Evolutionary conservation across 2,888 invertebrate species (phyloP).

Genomic region (Catocala sponsa): DNA sequence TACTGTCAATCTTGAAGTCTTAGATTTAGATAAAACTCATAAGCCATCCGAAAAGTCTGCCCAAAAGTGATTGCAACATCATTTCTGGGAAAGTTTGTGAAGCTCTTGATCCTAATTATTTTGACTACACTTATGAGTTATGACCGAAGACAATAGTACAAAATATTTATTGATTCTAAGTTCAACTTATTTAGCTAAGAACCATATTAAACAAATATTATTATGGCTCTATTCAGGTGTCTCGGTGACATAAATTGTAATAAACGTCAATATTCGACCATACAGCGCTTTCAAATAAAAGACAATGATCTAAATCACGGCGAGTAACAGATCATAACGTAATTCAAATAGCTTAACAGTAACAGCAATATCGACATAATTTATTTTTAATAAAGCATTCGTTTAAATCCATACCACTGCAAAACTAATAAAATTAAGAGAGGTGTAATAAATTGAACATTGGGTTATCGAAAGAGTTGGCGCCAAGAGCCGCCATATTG

Average conservation of each 20-base stretch:
- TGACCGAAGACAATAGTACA: too few species aligned
- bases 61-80: too few species aligned
- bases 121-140: too few species aligned
- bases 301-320: conserved; percentile 31
- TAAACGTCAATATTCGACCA: conserved; percentile 21
- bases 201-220: conserved; percentile 6
- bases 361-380: conserved; percentile 49
- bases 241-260: conserved; percentile 25
- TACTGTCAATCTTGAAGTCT: too few species aligned
- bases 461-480: conserved; percentile 68
- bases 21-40: too few species aligned
- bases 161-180: too few species aligned
- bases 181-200: too few species aligned
- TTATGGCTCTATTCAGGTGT: conserved; percentile 32
- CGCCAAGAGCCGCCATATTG: conserved; percentile 69
- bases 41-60: too few species aligned
- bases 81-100: too few species aligned
- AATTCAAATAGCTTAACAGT: conserved; percentile 52
- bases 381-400: conserved; percentile 63
- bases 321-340: conserved; percentile 48
- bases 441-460: conserved; percentile 63
- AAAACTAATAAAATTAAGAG: conserved; percentile 63
- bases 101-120: too few species aligned
- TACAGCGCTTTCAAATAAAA: conserved; percentile 35
- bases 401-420: conserved; percentile 50